Percentiles rank a stretch among this genome's conserved stretches.
Conservation (phyloP, 1,140 invertebrate species). For the Pararge aegeria region DNA sequence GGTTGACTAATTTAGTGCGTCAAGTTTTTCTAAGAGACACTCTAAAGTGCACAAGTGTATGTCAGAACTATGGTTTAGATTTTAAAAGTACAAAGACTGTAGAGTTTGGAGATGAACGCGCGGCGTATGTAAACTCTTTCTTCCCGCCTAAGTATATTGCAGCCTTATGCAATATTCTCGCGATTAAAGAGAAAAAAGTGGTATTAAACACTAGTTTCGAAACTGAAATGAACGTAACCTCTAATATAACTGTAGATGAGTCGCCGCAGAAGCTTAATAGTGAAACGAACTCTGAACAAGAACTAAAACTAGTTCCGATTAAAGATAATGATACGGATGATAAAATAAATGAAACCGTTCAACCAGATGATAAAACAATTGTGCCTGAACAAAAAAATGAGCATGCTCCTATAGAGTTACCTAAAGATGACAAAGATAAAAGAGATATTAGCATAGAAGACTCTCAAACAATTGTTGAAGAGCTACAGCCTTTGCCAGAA, state of each 20-base stretch:
- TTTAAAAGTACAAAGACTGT: slow-evolving; percentile 79
- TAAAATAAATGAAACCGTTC: slow-evolving; percentile 45
- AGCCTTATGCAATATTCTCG: slow-evolving; percentile 88
- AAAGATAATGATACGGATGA: slow-evolving; percentile 53
- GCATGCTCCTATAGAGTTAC: slow-evolving; percentile 41
- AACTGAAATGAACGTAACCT: slow-evolving; percentile 73
- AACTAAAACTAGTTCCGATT: slow-evolving; percentile 54
- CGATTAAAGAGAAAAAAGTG: slow-evolving; percentile 84
- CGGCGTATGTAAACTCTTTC: slow-evolving; percentile 81
- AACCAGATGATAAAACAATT: slow-evolving; percentile 48
- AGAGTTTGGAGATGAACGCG: slow-evolving; percentile 65
- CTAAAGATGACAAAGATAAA: slow-evolving; percentile 52
- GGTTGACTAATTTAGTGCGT: slow-evolving; percentile 80
- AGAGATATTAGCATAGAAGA: slow-evolving; percentile 47
- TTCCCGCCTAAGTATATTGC: slow-evolving; percentile 85
- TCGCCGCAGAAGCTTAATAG: slow-evolving; percentile 53
- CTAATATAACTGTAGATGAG: slow-evolving; percentile 74
- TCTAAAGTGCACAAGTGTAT: slow-evolving; percentile 80
- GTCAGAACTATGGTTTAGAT: slow-evolving; percentile 81
- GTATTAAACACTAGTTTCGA: slow-evolving; percentile 82
- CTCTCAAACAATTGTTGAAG: slow-evolving; percentile 31
- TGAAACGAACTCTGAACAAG: slow-evolving; percentile 58
- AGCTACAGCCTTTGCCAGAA: slow-evolving; percentile 38
- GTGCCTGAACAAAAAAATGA: slow-evolving; percentile 49
- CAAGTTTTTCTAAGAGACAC: slow-evolving; percentile 79